These are phyloP conservation scores for Scatophagus argus DNA, from an alignment of 2,113 vertebrate species.

Conservation along the genomic window DNA sequence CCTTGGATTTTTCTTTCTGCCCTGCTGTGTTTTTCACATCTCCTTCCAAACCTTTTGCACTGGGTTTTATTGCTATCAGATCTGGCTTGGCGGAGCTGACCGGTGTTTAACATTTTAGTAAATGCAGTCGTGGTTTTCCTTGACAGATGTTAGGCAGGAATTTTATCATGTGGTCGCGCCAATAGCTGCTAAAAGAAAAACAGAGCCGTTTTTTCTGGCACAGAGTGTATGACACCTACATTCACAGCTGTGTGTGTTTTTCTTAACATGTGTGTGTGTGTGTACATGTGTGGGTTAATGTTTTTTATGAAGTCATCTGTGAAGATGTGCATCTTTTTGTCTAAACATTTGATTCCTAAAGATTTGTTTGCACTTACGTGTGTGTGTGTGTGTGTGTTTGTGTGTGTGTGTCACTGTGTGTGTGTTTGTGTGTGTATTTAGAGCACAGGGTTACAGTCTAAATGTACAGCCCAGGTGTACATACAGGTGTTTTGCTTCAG, in stretches of 20 bases:
- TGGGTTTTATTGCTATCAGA: constrained; percentile 73
- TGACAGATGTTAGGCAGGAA: constrained; percentile 81
- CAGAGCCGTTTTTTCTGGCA: constrained; percentile 68
- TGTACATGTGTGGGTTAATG: constrained; percentile 3
- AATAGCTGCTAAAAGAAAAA: constrained; percentile 69
- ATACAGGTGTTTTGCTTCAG: constrained; percentile 41
- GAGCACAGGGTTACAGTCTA: constrained; percentile 45
- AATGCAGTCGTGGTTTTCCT: constrained; percentile 78
- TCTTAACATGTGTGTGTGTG: constrained; percentile 38
- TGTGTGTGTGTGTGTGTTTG: constrained; percentile 2
- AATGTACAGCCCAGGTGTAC: constrained; percentile 36
- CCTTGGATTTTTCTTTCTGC: neutral
- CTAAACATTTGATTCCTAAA: constrained; percentile 1
- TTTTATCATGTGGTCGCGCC: constrained; percentile 72
- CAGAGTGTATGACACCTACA: constrained; percentile 54
- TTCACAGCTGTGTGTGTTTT: constrained; percentile 61
- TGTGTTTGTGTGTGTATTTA: neutral
- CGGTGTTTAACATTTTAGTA: constrained; percentile 77
- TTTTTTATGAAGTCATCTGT: constrained; percentile 6
- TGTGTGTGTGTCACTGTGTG: constrained; percentile 1
- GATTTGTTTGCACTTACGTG: neutral
- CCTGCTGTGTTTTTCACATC: constrained; percentile 22
- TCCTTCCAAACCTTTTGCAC: constrained; percentile 6
- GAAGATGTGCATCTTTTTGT: neutral
- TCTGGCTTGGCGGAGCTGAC: constrained; percentile 72